Evolutionary conservation across 2,797 vertebrate genomes (phyloP).

Genomic region (Linurgus olivaceus): DNA sequence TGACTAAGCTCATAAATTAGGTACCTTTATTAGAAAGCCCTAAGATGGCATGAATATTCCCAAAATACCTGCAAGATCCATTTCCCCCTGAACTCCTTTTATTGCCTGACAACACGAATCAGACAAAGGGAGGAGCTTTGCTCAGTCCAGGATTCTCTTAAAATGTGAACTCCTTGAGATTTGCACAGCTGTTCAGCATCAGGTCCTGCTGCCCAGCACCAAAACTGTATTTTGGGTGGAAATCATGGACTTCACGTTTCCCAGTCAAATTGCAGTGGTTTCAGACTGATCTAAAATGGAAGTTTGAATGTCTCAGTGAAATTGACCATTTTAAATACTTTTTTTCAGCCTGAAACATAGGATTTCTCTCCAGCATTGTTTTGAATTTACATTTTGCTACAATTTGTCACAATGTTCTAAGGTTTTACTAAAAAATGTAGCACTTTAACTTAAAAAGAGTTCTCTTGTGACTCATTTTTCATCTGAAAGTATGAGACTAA

Average conservation of each 20-base stretch:
- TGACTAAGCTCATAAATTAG: neutral
- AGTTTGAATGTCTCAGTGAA: neutral
- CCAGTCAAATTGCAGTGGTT: neutral
- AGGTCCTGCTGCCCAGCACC: neutral
- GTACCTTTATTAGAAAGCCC: neutral
- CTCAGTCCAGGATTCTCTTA: neutral
- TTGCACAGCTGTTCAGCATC: neutral
- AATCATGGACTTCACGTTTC: neutral
- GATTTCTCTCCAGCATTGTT: neutral
- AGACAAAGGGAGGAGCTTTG: neutral
- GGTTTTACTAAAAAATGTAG: neutral
- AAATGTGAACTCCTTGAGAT: neutral
- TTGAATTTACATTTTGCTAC: neutral
- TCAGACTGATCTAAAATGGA: neutral
- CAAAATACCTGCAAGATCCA: neutral
- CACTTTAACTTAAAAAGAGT: neutral
- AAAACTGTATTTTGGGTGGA: neutral
- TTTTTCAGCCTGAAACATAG: neutral
- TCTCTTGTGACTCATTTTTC: neutral
- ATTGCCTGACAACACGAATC: neutral
- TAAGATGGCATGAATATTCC: neutral
- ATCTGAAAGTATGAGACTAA: neutral
- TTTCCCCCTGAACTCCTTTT: neutral
- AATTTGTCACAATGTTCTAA: neutral
- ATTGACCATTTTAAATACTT: neutral